Percentiles rank a stretch among this genome's conserved stretches.
Conservation (phyloP, 2,797 vertebrate species). For the Varecia variegata region DNA sequence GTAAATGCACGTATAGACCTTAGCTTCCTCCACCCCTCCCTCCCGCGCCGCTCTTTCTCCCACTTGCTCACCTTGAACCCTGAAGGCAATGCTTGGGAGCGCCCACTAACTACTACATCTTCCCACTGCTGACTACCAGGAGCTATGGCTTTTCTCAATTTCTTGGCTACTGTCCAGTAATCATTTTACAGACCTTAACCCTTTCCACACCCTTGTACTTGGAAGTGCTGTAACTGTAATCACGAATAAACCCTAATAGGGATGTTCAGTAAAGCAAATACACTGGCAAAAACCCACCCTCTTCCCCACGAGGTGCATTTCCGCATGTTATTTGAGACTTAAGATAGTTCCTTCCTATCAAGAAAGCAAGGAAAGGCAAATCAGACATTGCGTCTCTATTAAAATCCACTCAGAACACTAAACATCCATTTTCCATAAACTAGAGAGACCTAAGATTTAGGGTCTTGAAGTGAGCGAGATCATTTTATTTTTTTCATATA, state of each 20-base stretch:
- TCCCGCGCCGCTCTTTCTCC: background rate
- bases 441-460: background rate
- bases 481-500: background rate
- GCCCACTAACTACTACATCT: background rate
- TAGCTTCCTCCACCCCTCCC: background rate
- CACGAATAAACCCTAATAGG: background rate
- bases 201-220: background rate
- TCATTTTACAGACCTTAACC: conserved; percentile 48
- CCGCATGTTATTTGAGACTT: background rate
- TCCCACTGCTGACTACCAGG: background rate
- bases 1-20: background rate
- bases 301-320: background rate
- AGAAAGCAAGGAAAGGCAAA: conserved; percentile 31
- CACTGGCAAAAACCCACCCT: background rate
- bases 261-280: background rate
- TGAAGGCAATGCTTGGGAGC: background rate
- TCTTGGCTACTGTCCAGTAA: conserved; percentile 52
- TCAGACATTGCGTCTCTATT: background rate
- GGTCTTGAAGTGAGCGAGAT: background rate
- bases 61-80: conserved; percentile 30
- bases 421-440: background rate
- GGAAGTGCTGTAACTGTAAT: background rate
- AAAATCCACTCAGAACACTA: background rate
- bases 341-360: background rate
- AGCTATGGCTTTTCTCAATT: conserved; percentile 33